Conservation (phyloP, 2,113 vertebrate species). For the Syngnathus scovelli region DNA sequence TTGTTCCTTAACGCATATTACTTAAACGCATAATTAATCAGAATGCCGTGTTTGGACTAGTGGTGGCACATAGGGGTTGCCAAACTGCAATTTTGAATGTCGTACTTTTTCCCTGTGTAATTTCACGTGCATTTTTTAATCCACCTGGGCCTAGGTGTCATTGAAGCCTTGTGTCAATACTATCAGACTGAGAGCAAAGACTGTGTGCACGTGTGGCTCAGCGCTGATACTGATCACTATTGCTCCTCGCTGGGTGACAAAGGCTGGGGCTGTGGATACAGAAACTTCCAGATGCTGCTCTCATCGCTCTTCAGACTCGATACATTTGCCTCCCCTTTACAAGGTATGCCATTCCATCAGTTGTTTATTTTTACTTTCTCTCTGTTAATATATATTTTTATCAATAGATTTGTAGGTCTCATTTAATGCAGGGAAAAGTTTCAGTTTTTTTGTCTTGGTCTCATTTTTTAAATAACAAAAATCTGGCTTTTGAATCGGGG, state of each 20-base stretch:
- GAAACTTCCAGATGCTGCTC: slow-evolving; percentile 93
- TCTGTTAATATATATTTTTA: too few relatives aligned
- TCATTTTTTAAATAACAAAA: neutral
- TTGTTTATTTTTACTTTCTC: too few relatives aligned
- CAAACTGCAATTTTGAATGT: neutral
- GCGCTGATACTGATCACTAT: slow-evolving; percentile 82
- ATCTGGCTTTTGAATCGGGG: neutral
- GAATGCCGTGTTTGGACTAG: too few relatives aligned
- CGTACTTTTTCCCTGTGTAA: neutral
- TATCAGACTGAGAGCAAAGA: slow-evolving; percentile 77
- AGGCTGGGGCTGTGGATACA: slow-evolving; percentile 95
- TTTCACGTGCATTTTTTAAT: slow-evolving; percentile 2
- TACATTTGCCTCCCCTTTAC: slow-evolving; percentile 65
- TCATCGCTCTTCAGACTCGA: slow-evolving; percentile 79
- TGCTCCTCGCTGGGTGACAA: slow-evolving; percentile 80
- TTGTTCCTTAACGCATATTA: too few relatives aligned
- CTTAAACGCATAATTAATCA: too few relatives aligned
- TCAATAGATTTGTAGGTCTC: neutral
- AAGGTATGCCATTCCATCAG: slow-evolving; percentile 61
- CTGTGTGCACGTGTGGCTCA: slow-evolving; percentile 81
- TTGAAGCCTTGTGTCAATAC: slow-evolving; percentile 71
- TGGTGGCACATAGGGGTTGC: neutral
- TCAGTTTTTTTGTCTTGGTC: neutral
- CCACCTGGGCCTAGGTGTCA: slow-evolving; percentile 68
- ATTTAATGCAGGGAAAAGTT: neutral